Percentiles rank a stretch among this genome's conserved stretches.
phyloP scores from a whole-genome alignment of 2,113 vertebrate genomes.

The Sphaerodactylus townsendi region DNA sequence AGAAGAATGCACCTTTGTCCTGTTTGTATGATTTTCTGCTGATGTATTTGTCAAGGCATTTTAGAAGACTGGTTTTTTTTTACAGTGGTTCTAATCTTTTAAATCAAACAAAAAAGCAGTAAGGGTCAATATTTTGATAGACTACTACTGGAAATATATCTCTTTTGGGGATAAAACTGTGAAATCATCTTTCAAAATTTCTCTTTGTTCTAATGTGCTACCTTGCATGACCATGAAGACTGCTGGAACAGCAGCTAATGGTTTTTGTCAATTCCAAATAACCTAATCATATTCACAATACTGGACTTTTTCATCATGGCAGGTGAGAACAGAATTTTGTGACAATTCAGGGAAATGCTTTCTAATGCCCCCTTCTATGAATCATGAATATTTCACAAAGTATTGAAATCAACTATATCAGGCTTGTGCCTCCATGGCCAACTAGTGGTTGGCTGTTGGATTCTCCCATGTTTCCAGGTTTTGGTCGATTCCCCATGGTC shows the following conservation, averaged over 20 bases:
- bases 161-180: constrained; percentile 58
- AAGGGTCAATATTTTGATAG: constrained; percentile 69
- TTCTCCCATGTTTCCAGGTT: too few species aligned
- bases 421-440: constrained; percentile 33
- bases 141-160: constrained; percentile 49
- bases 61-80: constrained; percentile 47
- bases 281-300: constrained; percentile 59
- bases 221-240: constrained; percentile 44
- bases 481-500: too few species aligned
- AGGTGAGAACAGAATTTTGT: constrained; percentile 58
- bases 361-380: constrained; percentile 50
- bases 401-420: constrained; percentile 20
- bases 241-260: constrained; percentile 40
- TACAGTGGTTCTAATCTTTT: constrained; percentile 61
- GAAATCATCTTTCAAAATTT: constrained; percentile 66
- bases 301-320: constrained; percentile 42
- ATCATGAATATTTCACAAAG: constrained; percentile 57
- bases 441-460: constrained; percentile 9
- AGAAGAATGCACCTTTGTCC: constrained; percentile 49
- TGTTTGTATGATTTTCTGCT: constrained; percentile 48
- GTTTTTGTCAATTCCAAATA: constrained; percentile 58
- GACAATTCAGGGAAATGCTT: constrained; percentile 61
- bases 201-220: constrained; percentile 43
- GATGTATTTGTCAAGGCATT: constrained; percentile 54
- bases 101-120: constrained; percentile 69